A percentile compares a stretch with the other conserved stretches of the same genome.
Conservation (phyloP, 2,888 invertebrate species). For the Parascotia fuliginaria region DNA sequence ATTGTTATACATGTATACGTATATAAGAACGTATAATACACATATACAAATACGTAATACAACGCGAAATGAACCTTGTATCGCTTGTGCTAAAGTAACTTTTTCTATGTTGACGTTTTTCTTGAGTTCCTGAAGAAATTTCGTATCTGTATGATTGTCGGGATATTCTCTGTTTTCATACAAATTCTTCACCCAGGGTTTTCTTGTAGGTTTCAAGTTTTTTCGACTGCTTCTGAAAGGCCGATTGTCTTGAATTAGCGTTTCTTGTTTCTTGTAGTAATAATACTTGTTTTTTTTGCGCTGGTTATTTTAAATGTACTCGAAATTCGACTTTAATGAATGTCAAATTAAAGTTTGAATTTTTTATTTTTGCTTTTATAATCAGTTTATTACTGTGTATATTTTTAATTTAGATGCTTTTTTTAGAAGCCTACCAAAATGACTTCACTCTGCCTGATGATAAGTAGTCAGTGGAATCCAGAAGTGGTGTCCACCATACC, state of each 20-base stretch:
- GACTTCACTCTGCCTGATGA: too few relatives aligned
- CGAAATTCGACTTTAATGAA: too few relatives aligned
- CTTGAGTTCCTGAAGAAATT: conserved; percentile 93
- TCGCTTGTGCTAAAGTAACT: conserved; percentile 89
- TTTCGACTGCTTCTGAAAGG: conserved; percentile 74
- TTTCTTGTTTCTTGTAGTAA: conserved; percentile 3
- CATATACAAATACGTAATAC: conserved; percentile 93
- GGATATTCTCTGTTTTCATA: conserved; percentile 95
- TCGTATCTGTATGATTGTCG: conserved; percentile 96
- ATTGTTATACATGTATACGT: conserved; percentile 90
- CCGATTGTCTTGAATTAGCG: conserved; percentile 38
- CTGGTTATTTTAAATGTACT: too few relatives aligned
- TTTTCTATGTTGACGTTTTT: conserved; percentile 93
- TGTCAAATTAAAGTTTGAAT: too few relatives aligned
- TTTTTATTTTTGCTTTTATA: too few relatives aligned
- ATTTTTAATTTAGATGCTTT: too few relatives aligned
- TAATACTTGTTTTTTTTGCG: too few relatives aligned
- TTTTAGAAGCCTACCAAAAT: too few relatives aligned
- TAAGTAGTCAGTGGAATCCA: too few relatives aligned
- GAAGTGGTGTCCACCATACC: too few relatives aligned
- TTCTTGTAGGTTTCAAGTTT: conserved; percentile 63
- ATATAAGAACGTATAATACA: conserved; percentile 89
- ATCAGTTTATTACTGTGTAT: too few relatives aligned
- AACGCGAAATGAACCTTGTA: conserved; percentile 91
- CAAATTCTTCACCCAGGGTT: conserved; percentile 94